These are phyloP conservation scores for Hirtodrosophila confusa DNA, from an alignment of 2,888 invertebrate genomes.

Conservation along the genomic window DNA sequence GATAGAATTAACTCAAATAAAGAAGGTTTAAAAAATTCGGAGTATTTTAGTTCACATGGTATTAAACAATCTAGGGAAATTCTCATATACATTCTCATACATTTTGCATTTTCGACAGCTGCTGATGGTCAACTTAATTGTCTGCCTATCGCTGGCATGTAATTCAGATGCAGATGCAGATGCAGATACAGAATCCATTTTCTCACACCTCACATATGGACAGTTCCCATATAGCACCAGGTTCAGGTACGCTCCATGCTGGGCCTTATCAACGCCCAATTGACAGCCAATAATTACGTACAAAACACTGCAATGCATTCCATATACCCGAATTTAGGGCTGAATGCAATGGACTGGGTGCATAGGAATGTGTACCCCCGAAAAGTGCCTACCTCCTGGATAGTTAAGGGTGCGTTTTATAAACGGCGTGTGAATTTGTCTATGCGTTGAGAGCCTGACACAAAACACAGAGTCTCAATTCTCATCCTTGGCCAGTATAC, in stretches of 20 bases:
- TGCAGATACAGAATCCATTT: slow-evolving; percentile 8
- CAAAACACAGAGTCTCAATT: not conserved
- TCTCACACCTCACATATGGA: slow-evolving; percentile 33
- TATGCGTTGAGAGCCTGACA: no score
- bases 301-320: slow-evolving; percentile 24
- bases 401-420: slow-evolving; percentile 63
- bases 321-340: slow-evolving; percentile 4
- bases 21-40: no score
- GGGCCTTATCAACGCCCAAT: slow-evolving; percentile 72
- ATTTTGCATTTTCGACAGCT: slow-evolving; percentile 1
- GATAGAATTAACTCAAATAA: no score
- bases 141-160: not conserved
- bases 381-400: not conserved
- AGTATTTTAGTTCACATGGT: no score
- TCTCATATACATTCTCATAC: no score
- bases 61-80: no score
- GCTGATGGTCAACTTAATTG: not conserved
- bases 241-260: slow-evolving; percentile 51
- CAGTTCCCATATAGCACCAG: slow-evolving; percentile 40
- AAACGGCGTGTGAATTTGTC: slow-evolving; percentile 63
- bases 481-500: slow-evolving; percentile 1
- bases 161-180: no score
- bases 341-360: slow-evolving; percentile 50
- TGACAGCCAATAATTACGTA: slow-evolving; percentile 77
- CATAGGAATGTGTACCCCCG: slow-evolving; percentile 39